phyloP scores from a whole-genome alignment of 2,113 vertebrate species.

The Steatornis caripensis region DNA sequence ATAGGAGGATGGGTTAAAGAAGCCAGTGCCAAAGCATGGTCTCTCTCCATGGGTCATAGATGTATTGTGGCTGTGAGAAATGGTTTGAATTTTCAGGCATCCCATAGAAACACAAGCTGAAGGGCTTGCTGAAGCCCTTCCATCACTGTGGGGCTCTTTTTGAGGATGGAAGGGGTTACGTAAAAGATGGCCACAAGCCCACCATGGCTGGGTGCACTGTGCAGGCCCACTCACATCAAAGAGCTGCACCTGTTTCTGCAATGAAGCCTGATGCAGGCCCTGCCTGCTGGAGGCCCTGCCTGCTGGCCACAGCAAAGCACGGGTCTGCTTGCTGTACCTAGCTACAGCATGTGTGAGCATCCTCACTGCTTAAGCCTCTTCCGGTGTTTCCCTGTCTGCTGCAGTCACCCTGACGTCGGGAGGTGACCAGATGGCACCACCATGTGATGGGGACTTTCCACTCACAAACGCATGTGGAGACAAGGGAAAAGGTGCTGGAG shows the following conservation, averaged over 20 bases:
- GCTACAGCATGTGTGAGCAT: neutral
- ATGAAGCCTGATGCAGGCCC: fast-evolving
- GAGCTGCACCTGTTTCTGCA: fast-evolving
- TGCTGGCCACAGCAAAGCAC: neutral
- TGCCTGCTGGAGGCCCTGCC: neutral
- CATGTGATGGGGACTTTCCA: neutral
- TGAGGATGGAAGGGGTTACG: neutral
- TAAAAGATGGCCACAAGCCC: neutral
- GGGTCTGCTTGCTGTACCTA: neutral
- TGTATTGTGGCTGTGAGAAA: neutral
- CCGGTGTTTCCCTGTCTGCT: neutral
- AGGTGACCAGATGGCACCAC: neutral
- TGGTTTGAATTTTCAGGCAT: neutral
- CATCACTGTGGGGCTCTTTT: neutral
- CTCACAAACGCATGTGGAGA: neutral
- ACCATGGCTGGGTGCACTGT: neutral
- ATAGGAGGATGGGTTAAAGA: neutral
- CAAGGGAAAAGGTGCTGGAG: neutral
- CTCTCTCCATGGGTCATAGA: neutral
- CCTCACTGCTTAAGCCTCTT: neutral
- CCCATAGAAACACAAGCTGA: neutral
- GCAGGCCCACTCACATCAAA: neutral
- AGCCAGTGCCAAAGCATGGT: neutral
- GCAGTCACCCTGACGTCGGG: fast-evolving
- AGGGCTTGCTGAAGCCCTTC: neutral